Evolutionary conservation across 2,888 invertebrate species (phyloP).

Genomic region (Epinotia brunnichana): DNA sequence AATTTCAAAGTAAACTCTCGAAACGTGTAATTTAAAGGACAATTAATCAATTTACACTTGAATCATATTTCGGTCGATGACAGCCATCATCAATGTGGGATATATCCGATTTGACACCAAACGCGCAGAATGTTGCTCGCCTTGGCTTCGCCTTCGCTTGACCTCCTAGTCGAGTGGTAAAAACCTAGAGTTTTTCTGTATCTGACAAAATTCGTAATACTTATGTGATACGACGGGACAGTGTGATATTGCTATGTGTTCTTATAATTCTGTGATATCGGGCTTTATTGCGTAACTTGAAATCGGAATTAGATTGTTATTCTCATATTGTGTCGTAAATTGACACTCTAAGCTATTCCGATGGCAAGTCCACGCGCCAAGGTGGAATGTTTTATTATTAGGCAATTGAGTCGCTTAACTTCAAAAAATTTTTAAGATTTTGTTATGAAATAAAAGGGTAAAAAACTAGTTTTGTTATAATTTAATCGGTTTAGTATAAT

Average conservation of each 20-base stretch:
- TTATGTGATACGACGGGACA: constrained; percentile 3
- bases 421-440: too few species aligned
- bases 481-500: too few species aligned
- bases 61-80: constrained; percentile 32
- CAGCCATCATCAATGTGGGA: constrained; percentile 16
- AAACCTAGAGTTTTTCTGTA: constrained; percentile 34
- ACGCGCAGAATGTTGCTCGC: constrained; percentile 30
- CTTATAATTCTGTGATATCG: constrained; percentile 8
- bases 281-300: not conserved
- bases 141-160: constrained; percentile 28
- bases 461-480: too few species aligned
- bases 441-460: too few species aligned
- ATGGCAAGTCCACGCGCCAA: not conserved
- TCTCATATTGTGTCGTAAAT: not conserved
- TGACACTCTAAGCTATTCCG: not conserved
- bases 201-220: constrained; percentile 29
- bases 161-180: constrained; percentile 32
- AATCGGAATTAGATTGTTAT: not conserved
- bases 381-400: not conserved
- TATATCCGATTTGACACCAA: constrained; percentile 18
- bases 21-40: constrained; percentile 19
- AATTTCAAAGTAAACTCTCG: not conserved
- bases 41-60: constrained; percentile 23
- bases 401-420: too few species aligned
- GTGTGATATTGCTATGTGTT: constrained; percentile 18